Base-by-base conservation (phyloP, 2,797 vertebrate species). In the Podarcis siculus region DNA sequence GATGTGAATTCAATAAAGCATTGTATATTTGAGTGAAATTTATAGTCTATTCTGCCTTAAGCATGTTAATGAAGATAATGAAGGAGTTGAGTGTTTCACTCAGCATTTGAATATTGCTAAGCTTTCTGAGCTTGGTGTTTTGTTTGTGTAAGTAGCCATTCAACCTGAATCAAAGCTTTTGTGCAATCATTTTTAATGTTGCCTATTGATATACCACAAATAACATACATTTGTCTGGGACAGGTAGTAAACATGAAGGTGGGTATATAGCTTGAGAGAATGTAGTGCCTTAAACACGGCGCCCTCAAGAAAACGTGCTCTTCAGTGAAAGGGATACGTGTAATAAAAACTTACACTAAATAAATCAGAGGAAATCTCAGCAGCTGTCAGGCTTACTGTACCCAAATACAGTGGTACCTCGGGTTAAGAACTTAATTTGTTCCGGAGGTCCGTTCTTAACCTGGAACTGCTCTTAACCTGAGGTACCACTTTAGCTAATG, bases 131-230 rank as follows among this genome's bases (percentile, higher is more conserved):
- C 90, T 90, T 73, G 87, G 12, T 0, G 0, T 64, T 12, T 75
- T 91, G 76, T 2, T 5, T 90, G 92, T 95, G 90, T 88, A 91
- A 94, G 88, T 30, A 79, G 21, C 32, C n/a, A 58, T 58, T 37
- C 4, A 58, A 1, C 19, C 45, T 80, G 67, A 64, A 80, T 61
- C 25, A 80, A 25, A 78, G 15, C 21, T 49, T 45, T 67, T 23
- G n/a, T 69, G 9, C 8, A 17, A 25, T 27, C 5, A 39, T 8
- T 37, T 37, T 81, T 61, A 32, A 45, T 23, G 75, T 9, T 49
- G 17, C 12, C 66, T 49, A 71, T 23, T 49, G 42, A 49, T 72
- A 5, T 72, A 9, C 10, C 69, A 55, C 32, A 83, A 83, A 35
- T 55, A 61, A 75, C 7, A 35, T 73, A 73, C 35, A 35, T 17